Evolutionary conservation across 2,888 invertebrate species (phyloP).

Genomic region (Agonopterix subpropinquella): DNA sequence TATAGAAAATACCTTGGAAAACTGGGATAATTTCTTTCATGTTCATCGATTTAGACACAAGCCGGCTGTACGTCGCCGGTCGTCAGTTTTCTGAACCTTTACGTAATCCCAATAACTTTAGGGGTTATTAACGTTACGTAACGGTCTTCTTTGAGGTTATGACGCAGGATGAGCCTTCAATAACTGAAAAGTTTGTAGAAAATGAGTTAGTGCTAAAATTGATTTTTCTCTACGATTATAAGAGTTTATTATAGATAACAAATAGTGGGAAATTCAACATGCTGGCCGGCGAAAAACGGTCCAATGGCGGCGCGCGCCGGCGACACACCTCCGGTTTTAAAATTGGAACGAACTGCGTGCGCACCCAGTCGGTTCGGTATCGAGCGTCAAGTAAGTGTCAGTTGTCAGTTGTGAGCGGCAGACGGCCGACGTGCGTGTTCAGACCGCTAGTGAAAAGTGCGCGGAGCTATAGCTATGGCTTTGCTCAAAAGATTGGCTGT

Average conservation of each 20-base stretch:
- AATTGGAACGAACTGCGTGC: constrained; percentile 66
- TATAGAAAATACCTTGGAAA: too few species aligned
- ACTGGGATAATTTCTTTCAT: too few species aligned
- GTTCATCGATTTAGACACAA: too few species aligned
- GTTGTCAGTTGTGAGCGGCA: constrained; percentile 51
- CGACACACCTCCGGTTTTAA: constrained; percentile 71
- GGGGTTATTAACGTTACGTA: too few species aligned
- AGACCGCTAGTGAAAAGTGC: constrained; percentile 28
- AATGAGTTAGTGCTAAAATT: too few species aligned
- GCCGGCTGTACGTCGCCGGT: too few species aligned
- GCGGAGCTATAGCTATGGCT: constrained; percentile 48
- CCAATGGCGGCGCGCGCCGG: constrained; percentile 42
- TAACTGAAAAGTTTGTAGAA: too few species aligned
- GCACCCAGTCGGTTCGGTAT: constrained; percentile 51
- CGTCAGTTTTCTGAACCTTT: too few species aligned
- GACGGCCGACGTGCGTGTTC: constrained; percentile 42
- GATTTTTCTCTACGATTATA: not conserved
- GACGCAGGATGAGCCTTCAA: too few species aligned
- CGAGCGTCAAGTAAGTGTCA: constrained; percentile 53
- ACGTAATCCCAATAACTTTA: too few species aligned
- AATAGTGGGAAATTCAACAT: not conserved
- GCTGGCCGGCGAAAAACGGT: constrained; percentile 5
- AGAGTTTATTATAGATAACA: not conserved
- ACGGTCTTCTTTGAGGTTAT: too few species aligned
- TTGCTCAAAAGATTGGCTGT: constrained; percentile 60